Evolutionary conservation across 1,140 invertebrate species (phyloP).

Genomic region (Olivierus martensii): DNA sequence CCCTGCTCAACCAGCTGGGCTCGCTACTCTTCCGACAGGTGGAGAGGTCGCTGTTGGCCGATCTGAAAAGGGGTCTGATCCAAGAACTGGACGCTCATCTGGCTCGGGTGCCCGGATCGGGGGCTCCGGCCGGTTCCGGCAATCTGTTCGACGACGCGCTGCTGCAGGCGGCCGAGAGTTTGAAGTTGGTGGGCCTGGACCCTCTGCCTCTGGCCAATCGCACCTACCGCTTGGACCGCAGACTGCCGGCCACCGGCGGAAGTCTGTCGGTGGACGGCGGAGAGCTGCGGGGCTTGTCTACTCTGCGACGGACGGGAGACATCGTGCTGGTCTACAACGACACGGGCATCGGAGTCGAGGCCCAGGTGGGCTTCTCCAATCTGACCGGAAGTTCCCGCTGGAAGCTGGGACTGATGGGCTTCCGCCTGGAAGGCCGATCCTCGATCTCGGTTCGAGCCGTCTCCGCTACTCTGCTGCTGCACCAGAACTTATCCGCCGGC

Average conservation of each 20-base stretch:
- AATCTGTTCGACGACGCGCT: slow-evolving; percentile 18
- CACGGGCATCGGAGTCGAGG: slow-evolving; percentile 14
- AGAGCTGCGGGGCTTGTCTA: slow-evolving; percentile 17
- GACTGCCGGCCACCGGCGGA: slow-evolving; percentile 7
- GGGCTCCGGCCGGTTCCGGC: slow-evolving; percentile 1
- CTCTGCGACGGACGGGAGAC: slow-evolving; percentile 16
- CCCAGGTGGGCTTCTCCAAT: slow-evolving; percentile 18
- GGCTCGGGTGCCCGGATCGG: slow-evolving; percentile 1
- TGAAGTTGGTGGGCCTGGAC: slow-evolving; percentile 9
- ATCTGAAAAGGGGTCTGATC: slow-evolving; percentile 8
- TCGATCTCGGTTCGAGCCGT: slow-evolving; percentile 9
- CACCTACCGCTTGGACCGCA: background rate
- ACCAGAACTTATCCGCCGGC: slow-evolving; percentile 10
- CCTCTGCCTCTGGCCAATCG: slow-evolving; percentile 14
- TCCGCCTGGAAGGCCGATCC: background rate
- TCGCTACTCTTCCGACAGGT: slow-evolving; percentile 17
- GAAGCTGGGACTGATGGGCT: slow-evolving; percentile 4
- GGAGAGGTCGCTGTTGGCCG: slow-evolving; percentile 9
- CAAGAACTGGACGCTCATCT: slow-evolving; percentile 13
- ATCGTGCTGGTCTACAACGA: slow-evolving; percentile 17
- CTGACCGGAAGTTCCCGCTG: slow-evolving; percentile 18
- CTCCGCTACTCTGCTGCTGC: slow-evolving; percentile 11
- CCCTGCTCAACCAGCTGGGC: slow-evolving; percentile 15
- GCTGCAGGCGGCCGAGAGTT: background rate
- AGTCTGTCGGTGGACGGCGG: slow-evolving; percentile 14